Percentiles rank a stretch among this genome's conserved stretches.
phyloP scores from a whole-genome alignment of 2,113 vertebrate species.

The Solea senegalensis region DNA sequence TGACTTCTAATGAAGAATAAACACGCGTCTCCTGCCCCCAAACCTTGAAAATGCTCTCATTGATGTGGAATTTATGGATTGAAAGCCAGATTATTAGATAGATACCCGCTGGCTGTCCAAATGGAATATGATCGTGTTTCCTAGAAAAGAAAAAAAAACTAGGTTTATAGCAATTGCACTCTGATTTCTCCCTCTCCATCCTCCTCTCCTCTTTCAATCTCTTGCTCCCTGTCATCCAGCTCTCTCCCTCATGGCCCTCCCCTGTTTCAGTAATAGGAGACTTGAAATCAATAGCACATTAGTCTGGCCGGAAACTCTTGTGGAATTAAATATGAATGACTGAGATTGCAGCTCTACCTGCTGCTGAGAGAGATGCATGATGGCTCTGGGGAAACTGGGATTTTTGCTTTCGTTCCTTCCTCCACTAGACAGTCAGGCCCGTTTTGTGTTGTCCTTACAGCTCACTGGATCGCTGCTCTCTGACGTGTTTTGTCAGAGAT shows the following conservation, averaged over 20 bases:
- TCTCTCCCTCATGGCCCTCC: slow-evolving; percentile 55
- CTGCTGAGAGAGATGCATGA: slow-evolving; percentile 75
- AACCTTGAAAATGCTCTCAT: slow-evolving; percentile 11
- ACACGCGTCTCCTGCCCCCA: slow-evolving; percentile 28
- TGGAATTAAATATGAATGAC: slow-evolving; percentile 87
- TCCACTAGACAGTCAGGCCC: slow-evolving; percentile 67
- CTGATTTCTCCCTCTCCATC: slow-evolving; percentile 47
- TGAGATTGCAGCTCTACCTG: slow-evolving; percentile 84
- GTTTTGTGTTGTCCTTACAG: slow-evolving; percentile 61
- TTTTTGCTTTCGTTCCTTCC: slow-evolving; percentile 20
- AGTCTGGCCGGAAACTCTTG: slow-evolving; percentile 83
- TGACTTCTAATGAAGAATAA: slow-evolving; percentile 47
- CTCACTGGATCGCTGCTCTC: slow-evolving; percentile 36
- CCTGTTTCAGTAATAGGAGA: slow-evolving; percentile 80
- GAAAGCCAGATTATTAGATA: slow-evolving; percentile 20
- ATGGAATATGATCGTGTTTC: slow-evolving; percentile 43
- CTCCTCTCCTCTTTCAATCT: slow-evolving; percentile 65
- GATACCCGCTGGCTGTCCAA: slow-evolving; percentile 6
- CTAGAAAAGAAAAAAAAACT: slow-evolving; percentile 22
- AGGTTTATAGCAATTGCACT: slow-evolving; percentile 27
- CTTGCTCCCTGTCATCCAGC: slow-evolving; percentile 48
- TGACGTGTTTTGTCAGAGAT: slow-evolving; percentile 42
- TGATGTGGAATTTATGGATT: slow-evolving; percentile 32
- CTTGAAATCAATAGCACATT: slow-evolving; percentile 86
- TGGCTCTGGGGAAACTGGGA: slow-evolving; percentile 65